Conservation (phyloP, 35 echinoderm and acorn worm genomes). For the Ptychodera flava region DNA sequence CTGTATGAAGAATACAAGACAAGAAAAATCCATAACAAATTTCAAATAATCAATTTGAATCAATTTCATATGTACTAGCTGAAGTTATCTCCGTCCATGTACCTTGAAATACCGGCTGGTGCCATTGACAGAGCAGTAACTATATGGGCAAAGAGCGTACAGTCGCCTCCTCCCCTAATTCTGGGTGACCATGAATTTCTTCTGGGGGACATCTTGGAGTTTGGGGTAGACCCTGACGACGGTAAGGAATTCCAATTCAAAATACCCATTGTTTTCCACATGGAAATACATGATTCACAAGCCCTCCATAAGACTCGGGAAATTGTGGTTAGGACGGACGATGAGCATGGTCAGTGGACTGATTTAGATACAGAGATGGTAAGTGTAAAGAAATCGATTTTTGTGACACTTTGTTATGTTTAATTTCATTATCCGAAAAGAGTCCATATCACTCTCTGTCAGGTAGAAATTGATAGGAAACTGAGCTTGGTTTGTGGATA, state of each 20-base stretch:
- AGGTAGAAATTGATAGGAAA: no score
- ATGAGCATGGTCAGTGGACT: not conserved
- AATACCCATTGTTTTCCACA: not conserved
- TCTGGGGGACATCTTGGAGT: not conserved
- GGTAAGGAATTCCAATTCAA: not conserved
- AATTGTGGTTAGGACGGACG: not conserved
- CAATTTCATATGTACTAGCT: no score
- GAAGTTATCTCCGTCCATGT: not conserved
- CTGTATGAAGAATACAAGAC: no score
- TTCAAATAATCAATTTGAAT: no score
- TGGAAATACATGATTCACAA: not conserved
- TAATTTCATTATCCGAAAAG: no score
- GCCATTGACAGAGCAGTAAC: not conserved
- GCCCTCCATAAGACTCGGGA: not conserved
- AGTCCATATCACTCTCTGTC: no score
- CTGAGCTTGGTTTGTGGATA: no score
- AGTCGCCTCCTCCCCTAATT: not conserved
- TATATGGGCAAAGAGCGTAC: not conserved
- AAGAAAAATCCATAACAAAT: no score
- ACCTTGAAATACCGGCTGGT: not conserved
- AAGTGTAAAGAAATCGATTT: no score
- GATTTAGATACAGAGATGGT: not conserved
- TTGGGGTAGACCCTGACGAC: not conserved
- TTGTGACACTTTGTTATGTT: no score
- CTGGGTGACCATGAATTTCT: not conserved